Evolutionary conservation across 2,888 invertebrate genomes (phyloP).

Genomic region (Andrena fulva): DNA sequence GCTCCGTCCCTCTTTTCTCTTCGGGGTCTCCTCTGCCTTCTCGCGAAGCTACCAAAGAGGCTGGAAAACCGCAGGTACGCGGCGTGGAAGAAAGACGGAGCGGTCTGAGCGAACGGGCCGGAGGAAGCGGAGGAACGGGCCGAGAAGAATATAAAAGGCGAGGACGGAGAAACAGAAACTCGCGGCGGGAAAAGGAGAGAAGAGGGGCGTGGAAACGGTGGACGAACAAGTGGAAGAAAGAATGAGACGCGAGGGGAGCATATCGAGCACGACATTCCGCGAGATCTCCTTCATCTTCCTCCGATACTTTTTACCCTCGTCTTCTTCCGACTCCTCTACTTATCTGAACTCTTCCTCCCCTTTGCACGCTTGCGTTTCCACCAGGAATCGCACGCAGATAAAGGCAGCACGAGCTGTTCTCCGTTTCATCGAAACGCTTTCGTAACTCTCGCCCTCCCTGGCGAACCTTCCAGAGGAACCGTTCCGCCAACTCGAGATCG

Average conservation of each 20-base stretch:
- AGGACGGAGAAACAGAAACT: neutral
- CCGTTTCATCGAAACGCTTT: slow-evolving; percentile 28
- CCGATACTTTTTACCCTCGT: slow-evolving; percentile 48
- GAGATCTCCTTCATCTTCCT: slow-evolving; percentile 48
- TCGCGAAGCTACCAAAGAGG: slow-evolving; percentile 34
- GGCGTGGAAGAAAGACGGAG: slow-evolving; percentile 15
- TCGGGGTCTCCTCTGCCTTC: neutral
- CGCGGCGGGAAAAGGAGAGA: neutral
- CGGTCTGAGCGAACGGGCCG: neutral
- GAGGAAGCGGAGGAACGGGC: neutral
- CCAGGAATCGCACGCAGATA: slow-evolving; percentile 44
- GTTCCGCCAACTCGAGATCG: neutral
- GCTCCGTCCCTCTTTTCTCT: slow-evolving; percentile 8
- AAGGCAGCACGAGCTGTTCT: neutral
- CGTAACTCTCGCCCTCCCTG: slow-evolving; percentile 13
- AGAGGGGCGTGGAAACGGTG: neutral
- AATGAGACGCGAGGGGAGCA: slow-evolving; percentile 9
- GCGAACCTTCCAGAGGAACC: neutral
- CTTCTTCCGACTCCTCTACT: slow-evolving; percentile 47
- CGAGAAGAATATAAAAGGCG: neutral
- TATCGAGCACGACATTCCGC: slow-evolving; percentile 59
- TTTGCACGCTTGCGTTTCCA: slow-evolving; percentile 28
- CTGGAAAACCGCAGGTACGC: slow-evolving; percentile 56
- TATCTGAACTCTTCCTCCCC: slow-evolving; percentile 49
- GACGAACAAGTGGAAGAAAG: slow-evolving; percentile 11